Percentiles rank a stretch among this genome's conserved stretches.
Evolutionary conservation across 92 coral and sea anemone genomes (phyloP).

Genomic region (Galaxea fascicularis): DNA sequence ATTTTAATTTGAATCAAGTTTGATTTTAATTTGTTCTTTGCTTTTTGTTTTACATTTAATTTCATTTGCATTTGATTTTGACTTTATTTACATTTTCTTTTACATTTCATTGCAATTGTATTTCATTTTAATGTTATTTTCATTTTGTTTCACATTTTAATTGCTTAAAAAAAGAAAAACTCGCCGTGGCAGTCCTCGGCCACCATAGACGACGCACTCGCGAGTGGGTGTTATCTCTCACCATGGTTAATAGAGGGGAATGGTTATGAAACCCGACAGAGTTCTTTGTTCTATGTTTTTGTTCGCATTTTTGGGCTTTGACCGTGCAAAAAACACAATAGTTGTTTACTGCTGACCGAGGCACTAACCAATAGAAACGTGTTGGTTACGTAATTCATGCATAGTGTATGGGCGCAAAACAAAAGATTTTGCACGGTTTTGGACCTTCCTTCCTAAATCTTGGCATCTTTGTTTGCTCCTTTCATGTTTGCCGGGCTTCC

Average conservation of each 20-base stretch:
- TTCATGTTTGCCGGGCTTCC: constrained; percentile 17
- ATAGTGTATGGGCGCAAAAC: constrained; percentile 37
- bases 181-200: too few relatives aligned
- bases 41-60: too few relatives aligned
- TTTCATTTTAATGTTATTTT: too few relatives aligned
- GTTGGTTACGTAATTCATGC: constrained; percentile 30
- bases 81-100: too few relatives aligned
- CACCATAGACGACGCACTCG: too few relatives aligned
- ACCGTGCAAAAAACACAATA: constrained; percentile 24
- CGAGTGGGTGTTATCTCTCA: too few relatives aligned
- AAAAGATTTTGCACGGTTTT: constrained; percentile 46
- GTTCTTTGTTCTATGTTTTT: constrained; percentile 17
- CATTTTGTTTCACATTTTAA: too few relatives aligned
- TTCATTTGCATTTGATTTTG: too few relatives aligned
- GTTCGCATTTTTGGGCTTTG: constrained; percentile 25
- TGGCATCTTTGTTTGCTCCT: constrained; percentile 43
- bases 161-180: too few relatives aligned
- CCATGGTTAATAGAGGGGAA: constrained; percentile 19
- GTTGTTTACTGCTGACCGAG: constrained; percentile 31
- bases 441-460: constrained; percentile 46
- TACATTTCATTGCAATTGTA: too few relatives aligned
- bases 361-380: constrained; percentile 39
- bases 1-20: too few relatives aligned
- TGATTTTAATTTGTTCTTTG: too few relatives aligned
- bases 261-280: constrained; percentile 5